phyloP scores from a whole-genome alignment of 2,797 vertebrate species.

The Acipenser oxyrinchus region DNA sequence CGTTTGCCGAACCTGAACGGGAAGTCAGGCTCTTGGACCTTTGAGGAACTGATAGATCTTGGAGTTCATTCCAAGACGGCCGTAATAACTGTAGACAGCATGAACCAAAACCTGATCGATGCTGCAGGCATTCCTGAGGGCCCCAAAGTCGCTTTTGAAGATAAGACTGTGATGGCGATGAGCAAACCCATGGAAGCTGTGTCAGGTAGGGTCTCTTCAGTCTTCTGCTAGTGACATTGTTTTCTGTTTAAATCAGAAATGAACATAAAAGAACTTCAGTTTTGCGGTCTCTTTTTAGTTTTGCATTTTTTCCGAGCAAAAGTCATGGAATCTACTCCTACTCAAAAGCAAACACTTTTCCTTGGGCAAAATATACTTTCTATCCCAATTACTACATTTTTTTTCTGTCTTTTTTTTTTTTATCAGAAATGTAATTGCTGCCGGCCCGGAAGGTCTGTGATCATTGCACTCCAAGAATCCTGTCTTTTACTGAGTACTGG shows the following conservation, averaged over 20 bases:
- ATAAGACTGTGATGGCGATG: slow-evolving; percentile 65
- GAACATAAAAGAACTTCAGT: too few species aligned
- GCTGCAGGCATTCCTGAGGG: slow-evolving; percentile 51
- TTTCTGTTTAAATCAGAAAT: neutral
- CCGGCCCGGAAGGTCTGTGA: slow-evolving; percentile 26
- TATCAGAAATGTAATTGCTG: slow-evolving; percentile 53
- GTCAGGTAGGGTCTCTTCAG: slow-evolving; percentile 57
- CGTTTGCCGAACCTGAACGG: slow-evolving; percentile 58
- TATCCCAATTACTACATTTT: neutral
- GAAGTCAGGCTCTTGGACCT: slow-evolving; percentile 67
- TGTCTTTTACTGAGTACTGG: slow-evolving; percentile 56
- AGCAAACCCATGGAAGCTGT: slow-evolving; percentile 70
- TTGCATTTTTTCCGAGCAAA: too few species aligned
- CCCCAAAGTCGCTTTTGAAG: slow-evolving; percentile 65
- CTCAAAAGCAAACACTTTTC: too few species aligned
- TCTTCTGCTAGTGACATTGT: neutral
- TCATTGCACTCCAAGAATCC: slow-evolving; percentile 59
- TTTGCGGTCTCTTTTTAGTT: too few species aligned
- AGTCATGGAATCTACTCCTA: too few species aligned
- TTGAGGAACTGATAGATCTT: slow-evolving; percentile 68
- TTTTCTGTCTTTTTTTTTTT: neutral
- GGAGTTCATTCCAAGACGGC: slow-evolving; percentile 55
- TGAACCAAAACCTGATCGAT: slow-evolving; percentile 62
- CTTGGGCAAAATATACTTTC: too few species aligned
- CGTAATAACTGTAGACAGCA: slow-evolving; percentile 43